These are phyloP conservation scores for Amphimedon queenslandica DNA, from an alignment of 37 sponge, comb jelly and placozoan genomes.

Conservation along the genomic window DNA sequence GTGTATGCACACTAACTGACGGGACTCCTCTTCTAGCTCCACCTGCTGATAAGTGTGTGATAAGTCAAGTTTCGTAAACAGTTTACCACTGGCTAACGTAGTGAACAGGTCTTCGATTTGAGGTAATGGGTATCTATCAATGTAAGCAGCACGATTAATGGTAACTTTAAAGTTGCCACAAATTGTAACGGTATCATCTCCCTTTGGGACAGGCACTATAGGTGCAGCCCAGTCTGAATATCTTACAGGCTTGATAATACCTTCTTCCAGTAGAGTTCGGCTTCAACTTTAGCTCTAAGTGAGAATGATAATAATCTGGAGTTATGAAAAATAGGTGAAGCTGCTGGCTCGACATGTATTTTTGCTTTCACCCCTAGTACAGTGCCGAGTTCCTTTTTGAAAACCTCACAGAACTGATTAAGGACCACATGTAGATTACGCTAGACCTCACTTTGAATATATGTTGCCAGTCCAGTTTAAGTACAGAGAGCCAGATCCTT, in stretches of 20 bases:
- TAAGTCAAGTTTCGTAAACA: not conserved
- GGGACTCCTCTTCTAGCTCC: not conserved
- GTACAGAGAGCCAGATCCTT: slow-evolving; percentile 1
- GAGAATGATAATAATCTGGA: slow-evolving; percentile 38
- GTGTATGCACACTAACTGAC: too few relatives aligned
- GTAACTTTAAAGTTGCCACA: not conserved
- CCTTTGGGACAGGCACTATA: not conserved
- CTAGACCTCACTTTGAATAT: not conserved
- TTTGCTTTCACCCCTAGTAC: slow-evolving; percentile 11
- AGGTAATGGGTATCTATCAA: not conserved
- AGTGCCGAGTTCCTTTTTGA: slow-evolving; percentile 1
- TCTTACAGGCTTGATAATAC: slow-evolving; percentile 39
- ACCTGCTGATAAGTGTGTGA: not conserved
- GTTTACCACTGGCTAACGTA: not conserved
- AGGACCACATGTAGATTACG: not conserved
- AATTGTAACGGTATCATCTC: not conserved
- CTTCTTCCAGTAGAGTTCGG: slow-evolving; percentile 34
- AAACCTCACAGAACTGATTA: not conserved
- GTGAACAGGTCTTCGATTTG: not conserved
- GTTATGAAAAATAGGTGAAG: slow-evolving; percentile 20
- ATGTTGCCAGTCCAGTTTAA: slow-evolving; percentile 13
- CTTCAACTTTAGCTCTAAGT: slow-evolving; percentile 31
- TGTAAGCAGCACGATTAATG: not conserved
- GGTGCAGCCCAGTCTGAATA: slow-evolving; percentile 25
- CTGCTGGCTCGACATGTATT: slow-evolving; percentile 15